phyloP scores from a whole-genome alignment of 2,888 invertebrate species.

The Lacanobia wlatinum region DNA sequence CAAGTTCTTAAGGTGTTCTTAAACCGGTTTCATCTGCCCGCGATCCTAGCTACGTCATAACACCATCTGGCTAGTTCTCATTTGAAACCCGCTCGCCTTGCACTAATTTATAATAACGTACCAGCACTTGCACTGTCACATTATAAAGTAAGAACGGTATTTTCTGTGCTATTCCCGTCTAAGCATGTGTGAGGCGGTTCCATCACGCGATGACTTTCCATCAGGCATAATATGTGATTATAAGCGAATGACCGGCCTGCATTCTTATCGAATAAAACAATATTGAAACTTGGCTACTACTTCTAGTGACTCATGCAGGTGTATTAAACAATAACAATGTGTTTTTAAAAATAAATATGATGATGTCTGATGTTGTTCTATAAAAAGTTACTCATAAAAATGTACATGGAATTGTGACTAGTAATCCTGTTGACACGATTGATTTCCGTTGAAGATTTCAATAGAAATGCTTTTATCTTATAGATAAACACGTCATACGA shows the following conservation, averaged over 20 bases:
- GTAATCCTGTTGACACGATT: slow-evolving; percentile 19
- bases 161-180: slow-evolving; percentile 23
- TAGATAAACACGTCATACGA: neutral
- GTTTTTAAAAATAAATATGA: slow-evolving; percentile 34
- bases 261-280: slow-evolving; percentile 47
- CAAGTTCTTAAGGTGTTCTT: neutral
- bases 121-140: slow-evolving; percentile 10
- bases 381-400: slow-evolving; percentile 24
- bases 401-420: slow-evolving; percentile 26
- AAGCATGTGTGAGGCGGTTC: neutral
- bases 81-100: slow-evolving; percentile 48
- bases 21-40: slow-evolving; percentile 25
- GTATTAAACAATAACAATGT: slow-evolving; percentile 39
- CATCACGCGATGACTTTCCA: slow-evolving; percentile 42
- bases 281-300: slow-evolving; percentile 41
- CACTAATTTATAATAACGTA: slow-evolving; percentile 40
- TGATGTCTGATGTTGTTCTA: neutral
- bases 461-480: neutral
- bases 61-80: slow-evolving; percentile 35
- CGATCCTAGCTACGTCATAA: slow-evolving; percentile 11
- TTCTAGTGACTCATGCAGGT: slow-evolving; percentile 47
- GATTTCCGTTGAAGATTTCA: slow-evolving; percentile 8
- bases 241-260: slow-evolving; percentile 49
- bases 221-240: slow-evolving; percentile 31
- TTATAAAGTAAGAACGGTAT: slow-evolving; percentile 6